A percentile compares a stretch with the other conserved stretches of the same genome.
Conservation (phyloP, 23 tunicate genomes). For the Halocynthia roretzi region DNA sequence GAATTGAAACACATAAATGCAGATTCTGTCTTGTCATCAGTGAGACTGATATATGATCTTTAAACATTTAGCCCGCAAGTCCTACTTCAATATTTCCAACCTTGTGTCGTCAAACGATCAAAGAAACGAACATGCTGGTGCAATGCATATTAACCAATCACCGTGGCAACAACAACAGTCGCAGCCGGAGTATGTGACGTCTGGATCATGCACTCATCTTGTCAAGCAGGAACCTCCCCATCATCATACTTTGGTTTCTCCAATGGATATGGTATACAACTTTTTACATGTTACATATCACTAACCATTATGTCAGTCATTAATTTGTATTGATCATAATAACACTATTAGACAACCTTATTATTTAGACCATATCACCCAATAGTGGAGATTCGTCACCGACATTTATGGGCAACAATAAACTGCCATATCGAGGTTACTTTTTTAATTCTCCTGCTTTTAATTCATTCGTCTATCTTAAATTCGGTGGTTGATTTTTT, state of each 20-base stretch:
- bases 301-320: too few relatives aligned
- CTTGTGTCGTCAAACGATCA: background rate
- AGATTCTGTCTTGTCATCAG: background rate
- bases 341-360: too few relatives aligned
- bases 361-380: too few relatives aligned
- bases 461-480: background rate
- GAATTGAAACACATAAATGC: background rate
- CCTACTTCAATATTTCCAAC: background rate
- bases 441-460: background rate
- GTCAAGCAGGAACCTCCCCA: background rate
- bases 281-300: too few relatives aligned
- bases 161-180: slow-evolving; percentile 3
- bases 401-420: background rate
- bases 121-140: background rate
- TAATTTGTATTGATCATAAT: too few relatives aligned
- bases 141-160: slow-evolving; percentile 1
- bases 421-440: background rate
- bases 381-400: background rate
- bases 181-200: background rate
- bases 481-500: background rate
- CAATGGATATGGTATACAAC: slow-evolving; percentile 16
- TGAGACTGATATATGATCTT: background rate
- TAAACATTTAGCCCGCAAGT: too few relatives aligned
- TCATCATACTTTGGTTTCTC: slow-evolving; percentile 2
- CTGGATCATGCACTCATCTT: background rate